A percentile compares a stretch with the other conserved stretches of the same genome.
phyloP scores from a whole-genome alignment of 2,888 invertebrate genomes.

The Callinectes sapidus region DNA sequence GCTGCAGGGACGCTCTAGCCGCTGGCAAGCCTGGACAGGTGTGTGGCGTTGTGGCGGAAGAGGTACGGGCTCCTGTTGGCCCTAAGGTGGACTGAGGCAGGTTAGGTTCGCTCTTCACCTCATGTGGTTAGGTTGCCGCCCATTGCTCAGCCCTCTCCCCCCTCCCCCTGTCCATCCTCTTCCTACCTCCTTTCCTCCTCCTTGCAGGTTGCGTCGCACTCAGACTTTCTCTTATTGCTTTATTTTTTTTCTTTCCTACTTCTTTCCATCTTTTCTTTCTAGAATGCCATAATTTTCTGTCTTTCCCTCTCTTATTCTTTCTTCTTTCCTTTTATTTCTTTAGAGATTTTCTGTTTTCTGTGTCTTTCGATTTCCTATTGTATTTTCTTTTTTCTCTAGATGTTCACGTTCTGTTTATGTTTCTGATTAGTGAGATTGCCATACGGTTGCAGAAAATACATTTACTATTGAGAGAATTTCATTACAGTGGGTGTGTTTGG shows the following conservation, averaged over 20 bases:
- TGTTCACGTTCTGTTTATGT: too few relatives aligned
- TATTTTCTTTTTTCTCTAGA: too few relatives aligned
- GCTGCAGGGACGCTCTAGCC: background rate
- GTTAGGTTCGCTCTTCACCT: background rate
- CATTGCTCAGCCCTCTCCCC: background rate
- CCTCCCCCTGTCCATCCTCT: too few relatives aligned
- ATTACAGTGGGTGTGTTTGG: too few relatives aligned
- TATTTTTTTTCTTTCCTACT: constrained; percentile 23
- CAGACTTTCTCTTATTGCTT: background rate
- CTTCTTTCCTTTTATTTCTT: too few relatives aligned
- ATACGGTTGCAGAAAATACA: too few relatives aligned
- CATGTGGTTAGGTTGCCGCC: background rate
- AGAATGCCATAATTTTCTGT: background rate
- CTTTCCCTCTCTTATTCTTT: background rate
- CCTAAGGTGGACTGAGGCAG: background rate
- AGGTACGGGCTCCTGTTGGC: background rate
- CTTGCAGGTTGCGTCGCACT: background rate
- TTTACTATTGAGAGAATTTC: too few relatives aligned
- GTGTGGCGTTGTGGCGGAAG: background rate
- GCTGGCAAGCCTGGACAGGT: background rate
- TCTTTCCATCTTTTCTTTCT: background rate
- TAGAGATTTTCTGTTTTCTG: background rate
- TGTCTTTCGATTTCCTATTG: background rate
- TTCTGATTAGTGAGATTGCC: too few relatives aligned
- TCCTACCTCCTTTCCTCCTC: background rate